These are phyloP conservation scores for Polymixis flavicincta DNA, from an alignment of 2,888 invertebrate genomes.

Conservation along the genomic window DNA sequence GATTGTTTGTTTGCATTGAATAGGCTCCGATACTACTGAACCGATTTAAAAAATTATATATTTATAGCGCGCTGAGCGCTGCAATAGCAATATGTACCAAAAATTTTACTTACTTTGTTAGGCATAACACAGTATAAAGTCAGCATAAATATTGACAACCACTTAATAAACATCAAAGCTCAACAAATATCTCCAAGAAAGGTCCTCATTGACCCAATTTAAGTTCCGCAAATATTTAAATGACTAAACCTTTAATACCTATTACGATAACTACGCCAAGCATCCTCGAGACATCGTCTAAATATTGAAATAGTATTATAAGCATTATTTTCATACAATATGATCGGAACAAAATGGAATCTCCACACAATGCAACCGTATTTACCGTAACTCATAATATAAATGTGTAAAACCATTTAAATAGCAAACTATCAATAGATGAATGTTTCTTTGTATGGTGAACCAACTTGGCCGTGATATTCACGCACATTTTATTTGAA, in stretches of 20 bases:
- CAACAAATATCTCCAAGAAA: constrained; percentile 15
- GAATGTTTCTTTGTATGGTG: constrained; percentile 89
- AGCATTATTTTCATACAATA: constrained; percentile 89
- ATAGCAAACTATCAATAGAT: constrained; percentile 88
- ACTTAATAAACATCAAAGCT: neutral
- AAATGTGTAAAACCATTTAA: constrained; percentile 91
- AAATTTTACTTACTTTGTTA: too few relatives aligned
- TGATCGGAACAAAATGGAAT: constrained; percentile 85
- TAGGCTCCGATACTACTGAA: too few relatives aligned
- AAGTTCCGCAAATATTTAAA: constrained; percentile 60
- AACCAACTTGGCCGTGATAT: constrained; percentile 90
- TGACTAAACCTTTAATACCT: constrained; percentile 64
- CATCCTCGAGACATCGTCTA: constrained; percentile 78
- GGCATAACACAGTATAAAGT: too few relatives aligned
- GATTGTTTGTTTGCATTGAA: too few relatives aligned
- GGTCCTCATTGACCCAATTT: constrained; percentile 42
- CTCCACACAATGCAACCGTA: constrained; percentile 82
- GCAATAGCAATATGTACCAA: too few relatives aligned
- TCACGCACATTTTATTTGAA: constrained; percentile 88
- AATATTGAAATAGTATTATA: constrained; percentile 89
- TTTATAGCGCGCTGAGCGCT: too few relatives aligned
- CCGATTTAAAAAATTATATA: too few relatives aligned
- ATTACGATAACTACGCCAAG: constrained; percentile 68
- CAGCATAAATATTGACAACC: constrained; percentile 5
- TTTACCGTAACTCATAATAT: constrained; percentile 89